A percentile compares a stretch with the other conserved stretches of the same genome.
Evolutionary conservation across 1,140 invertebrate species (phyloP).

Genomic region (Tetragnatha versicolor): DNA sequence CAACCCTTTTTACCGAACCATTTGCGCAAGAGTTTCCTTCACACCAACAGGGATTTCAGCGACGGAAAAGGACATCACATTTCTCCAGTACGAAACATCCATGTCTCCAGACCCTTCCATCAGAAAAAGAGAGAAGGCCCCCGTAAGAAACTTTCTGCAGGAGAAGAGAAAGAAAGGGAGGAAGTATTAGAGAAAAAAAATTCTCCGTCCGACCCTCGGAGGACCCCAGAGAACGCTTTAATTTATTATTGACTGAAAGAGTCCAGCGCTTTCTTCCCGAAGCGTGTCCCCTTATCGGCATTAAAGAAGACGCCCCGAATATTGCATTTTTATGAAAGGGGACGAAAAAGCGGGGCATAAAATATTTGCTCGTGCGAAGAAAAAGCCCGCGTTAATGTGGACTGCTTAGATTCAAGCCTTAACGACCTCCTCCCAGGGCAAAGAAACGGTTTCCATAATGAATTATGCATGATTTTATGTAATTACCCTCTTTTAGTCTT

Average conservation of each 20-base stretch:
- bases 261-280: background rate
- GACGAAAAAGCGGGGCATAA: background rate
- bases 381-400: background rate
- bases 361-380: background rate
- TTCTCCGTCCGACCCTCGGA: background rate
- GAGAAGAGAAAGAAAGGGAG: background rate
- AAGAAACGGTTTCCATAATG: slow-evolving; percentile 39
- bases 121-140: background rate
- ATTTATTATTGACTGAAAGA: slow-evolving; percentile 42
- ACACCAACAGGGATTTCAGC: too few relatives aligned
- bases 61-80: background rate
- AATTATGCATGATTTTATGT: slow-evolving; percentile 48
- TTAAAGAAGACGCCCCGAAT: background rate
- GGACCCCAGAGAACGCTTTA: slow-evolving; percentile 38
- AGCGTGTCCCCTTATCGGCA: slow-evolving; percentile 9
- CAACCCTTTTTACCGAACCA: too few relatives aligned
- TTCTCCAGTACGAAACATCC: slow-evolving; percentile 23
- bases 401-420: slow-evolving; percentile 10
- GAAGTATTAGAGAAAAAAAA: background rate
- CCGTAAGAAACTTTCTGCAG: background rate
- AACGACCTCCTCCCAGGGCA: slow-evolving; percentile 13
- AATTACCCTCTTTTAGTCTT: slow-evolving; percentile 21
- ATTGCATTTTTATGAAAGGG: slow-evolving; percentile 12
- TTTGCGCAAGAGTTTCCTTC: too few relatives aligned
- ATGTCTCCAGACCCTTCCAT: slow-evolving; percentile 15